These are phyloP conservation scores for Pentalonia nigronervosa DNA, from an alignment of 1,140 invertebrate genomes.

Conservation along the genomic window DNA sequence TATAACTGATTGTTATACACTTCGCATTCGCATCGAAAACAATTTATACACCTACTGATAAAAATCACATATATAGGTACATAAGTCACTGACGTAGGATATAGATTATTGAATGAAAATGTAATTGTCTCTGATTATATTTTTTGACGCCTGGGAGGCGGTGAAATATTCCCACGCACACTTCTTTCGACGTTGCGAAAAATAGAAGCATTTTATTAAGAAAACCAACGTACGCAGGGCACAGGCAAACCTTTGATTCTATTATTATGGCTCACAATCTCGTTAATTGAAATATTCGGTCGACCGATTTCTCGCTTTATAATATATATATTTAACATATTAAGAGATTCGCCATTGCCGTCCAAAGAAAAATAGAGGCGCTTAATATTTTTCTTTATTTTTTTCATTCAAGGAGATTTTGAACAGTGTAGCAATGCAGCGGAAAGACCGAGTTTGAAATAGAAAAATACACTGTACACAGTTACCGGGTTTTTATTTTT, in stretches of 20 bases:
- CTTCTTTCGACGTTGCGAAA: background rate
- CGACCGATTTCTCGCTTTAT: constrained; percentile 24
- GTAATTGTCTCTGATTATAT: background rate
- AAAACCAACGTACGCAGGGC: background rate
- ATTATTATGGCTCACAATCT: constrained; percentile 51
- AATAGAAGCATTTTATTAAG: constrained; percentile 25
- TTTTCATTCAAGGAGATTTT: background rate
- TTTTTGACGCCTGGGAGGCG: background rate
- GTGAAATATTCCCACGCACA: background rate
- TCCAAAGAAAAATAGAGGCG: background rate
- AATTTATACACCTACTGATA: background rate
- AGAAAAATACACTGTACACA: background rate
- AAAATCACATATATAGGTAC: background rate
- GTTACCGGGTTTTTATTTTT: constrained; percentile 12
- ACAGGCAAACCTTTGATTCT: constrained; percentile 37
- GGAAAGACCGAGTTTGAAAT: background rate
- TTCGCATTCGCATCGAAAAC: background rate
- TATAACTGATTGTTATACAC: background rate
- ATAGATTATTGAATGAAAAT: background rate
- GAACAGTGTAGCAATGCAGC: background rate
- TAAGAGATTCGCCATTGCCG: background rate
- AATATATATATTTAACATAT: background rate
- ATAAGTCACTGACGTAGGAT: background rate
- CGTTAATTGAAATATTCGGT: constrained; percentile 57
- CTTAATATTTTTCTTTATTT: background rate